A percentile compares a stretch with the other conserved stretches of the same genome.
phyloP scores from a whole-genome alignment of 2,888 invertebrate genomes.

The Notocelia uddmanniana region DNA sequence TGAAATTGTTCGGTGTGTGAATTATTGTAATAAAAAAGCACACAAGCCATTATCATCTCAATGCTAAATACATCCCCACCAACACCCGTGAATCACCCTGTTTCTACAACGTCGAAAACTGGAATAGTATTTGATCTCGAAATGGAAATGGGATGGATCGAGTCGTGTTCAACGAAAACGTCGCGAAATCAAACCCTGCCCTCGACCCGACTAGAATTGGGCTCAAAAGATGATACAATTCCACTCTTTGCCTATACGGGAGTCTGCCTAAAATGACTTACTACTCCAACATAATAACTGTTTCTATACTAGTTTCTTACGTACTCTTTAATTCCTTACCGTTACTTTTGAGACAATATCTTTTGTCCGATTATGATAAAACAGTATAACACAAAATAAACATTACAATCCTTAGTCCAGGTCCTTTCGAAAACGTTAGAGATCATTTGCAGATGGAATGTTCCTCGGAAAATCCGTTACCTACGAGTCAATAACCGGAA shows the following conservation, averaged over 20 bases:
- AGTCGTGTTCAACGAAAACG: conserved; percentile 41
- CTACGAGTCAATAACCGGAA: no score
- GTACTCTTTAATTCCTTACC: no score
- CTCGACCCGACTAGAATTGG: conserved; percentile 23
- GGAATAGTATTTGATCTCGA: conserved; percentile 58
- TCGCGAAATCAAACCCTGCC: conserved; percentile 47
- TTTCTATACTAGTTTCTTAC: no score
- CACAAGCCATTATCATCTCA: background rate
- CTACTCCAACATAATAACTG: no score
- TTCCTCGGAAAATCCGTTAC: no score
- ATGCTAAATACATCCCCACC: background rate
- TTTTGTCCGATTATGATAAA: no score
- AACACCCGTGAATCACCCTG: conserved; percentile 49
- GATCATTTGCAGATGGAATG: no score
- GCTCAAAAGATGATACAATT: conserved; percentile 22
- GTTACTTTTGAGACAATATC: no score
- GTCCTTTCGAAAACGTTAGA: no score
- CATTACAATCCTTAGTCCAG: no score
- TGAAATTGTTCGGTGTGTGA: background rate
- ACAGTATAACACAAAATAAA: no score
- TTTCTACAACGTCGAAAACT: conserved; percentile 54
- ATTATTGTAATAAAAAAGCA: background rate
- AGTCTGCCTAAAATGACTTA: background rate
- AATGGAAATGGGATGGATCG: conserved; percentile 56
- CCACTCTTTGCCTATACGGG: conserved; percentile 7